A percentile compares a stretch with the other conserved stretches of the same genome.
These are phyloP conservation scores for Drosophila mimetica DNA, from an alignment of 2,888 invertebrate species.

Conservation along the genomic window DNA sequence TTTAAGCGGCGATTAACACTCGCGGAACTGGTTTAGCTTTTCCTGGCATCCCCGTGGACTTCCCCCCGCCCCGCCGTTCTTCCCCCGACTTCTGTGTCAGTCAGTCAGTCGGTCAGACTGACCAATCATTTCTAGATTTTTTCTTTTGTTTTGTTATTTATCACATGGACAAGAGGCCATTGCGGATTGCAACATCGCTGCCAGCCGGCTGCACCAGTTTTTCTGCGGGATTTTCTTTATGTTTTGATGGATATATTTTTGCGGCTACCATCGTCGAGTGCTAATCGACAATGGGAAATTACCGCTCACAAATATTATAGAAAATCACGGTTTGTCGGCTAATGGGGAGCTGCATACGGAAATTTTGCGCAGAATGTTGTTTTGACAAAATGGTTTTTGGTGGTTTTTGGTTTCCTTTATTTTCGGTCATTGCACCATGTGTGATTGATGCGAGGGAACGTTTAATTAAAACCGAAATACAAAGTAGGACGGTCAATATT, in stretches of 20 bases:
- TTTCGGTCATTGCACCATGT: conserved; percentile 46
- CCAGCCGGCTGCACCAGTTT: conserved; percentile 53
- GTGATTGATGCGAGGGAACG: conserved; percentile 26
- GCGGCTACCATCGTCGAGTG: conserved; percentile 22
- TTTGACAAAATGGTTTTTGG: conserved; percentile 17
- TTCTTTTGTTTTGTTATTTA: conserved; percentile 23
- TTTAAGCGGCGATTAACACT: conserved; percentile 56
- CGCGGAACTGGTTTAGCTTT: conserved; percentile 60
- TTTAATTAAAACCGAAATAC: conserved; percentile 49
- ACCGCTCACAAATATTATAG: conserved; percentile 39
- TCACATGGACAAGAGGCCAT: conserved; percentile 38
- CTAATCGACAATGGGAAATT: conserved; percentile 36
- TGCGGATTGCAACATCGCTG: conserved; percentile 37
- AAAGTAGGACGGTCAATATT: conserved; percentile 22
- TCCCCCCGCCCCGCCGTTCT: background rate
- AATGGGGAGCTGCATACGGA: conserved; percentile 50
- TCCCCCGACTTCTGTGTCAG: conserved; percentile 4
- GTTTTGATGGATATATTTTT: conserved; percentile 28
- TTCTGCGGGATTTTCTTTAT: conserved; percentile 10
- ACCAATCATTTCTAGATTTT: conserved; percentile 29
- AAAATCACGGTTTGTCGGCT: conserved; percentile 40
- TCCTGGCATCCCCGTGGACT: conserved; percentile 29
- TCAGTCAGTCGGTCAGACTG: conserved; percentile 11
- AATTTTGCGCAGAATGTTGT: conserved; percentile 59
- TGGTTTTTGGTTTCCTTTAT: conserved; percentile 23